Conservation (phyloP, 2,888 invertebrate species). For the Synergus laeviventris region DNA sequence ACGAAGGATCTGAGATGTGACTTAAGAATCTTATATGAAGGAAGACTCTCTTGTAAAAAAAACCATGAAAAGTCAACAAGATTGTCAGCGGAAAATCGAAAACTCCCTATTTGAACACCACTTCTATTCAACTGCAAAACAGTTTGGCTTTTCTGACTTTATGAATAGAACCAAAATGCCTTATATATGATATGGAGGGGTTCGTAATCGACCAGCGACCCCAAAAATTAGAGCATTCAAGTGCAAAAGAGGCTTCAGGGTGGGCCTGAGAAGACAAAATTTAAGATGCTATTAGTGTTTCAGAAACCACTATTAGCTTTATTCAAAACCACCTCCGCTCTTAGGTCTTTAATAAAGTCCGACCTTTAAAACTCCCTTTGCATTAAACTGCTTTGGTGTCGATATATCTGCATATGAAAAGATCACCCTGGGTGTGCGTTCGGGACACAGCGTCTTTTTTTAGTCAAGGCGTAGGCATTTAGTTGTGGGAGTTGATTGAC, state of each 20-base stretch:
- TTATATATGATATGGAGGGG: slow-evolving; percentile 27
- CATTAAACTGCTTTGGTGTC: slow-evolving; percentile 13
- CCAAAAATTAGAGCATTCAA: slow-evolving; percentile 63
- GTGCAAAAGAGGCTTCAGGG: slow-evolving; percentile 61
- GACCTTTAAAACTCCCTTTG: slow-evolving; percentile 1
- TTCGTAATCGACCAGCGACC: slow-evolving; percentile 38
- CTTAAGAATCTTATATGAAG: slow-evolving; percentile 15
- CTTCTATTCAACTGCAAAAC: slow-evolving; percentile 64
- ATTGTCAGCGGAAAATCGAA: slow-evolving; percentile 59
- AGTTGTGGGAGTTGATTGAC: neutral
- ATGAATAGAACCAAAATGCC: slow-evolving; percentile 35
- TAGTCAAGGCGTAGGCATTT: neutral
- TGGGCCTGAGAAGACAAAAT: slow-evolving; percentile 16
- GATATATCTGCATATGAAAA: slow-evolving; percentile 22
- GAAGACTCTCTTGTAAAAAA: slow-evolving; percentile 50
- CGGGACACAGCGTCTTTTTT: neutral
- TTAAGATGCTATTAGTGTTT: slow-evolving; percentile 19
- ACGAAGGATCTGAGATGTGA: slow-evolving; percentile 7
- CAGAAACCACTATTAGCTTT: neutral
- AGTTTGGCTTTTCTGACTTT: slow-evolving; percentile 39
- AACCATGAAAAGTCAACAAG: slow-evolving; percentile 65
- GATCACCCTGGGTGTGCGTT: neutral
- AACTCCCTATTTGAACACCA: slow-evolving; percentile 31
- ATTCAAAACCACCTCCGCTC: slow-evolving; percentile 13
- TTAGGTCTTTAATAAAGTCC: slow-evolving; percentile 5